These are phyloP conservation scores for Catamblyrhynchus diadema DNA, from an alignment of 2,797 vertebrate species.

Conservation along the genomic window DNA sequence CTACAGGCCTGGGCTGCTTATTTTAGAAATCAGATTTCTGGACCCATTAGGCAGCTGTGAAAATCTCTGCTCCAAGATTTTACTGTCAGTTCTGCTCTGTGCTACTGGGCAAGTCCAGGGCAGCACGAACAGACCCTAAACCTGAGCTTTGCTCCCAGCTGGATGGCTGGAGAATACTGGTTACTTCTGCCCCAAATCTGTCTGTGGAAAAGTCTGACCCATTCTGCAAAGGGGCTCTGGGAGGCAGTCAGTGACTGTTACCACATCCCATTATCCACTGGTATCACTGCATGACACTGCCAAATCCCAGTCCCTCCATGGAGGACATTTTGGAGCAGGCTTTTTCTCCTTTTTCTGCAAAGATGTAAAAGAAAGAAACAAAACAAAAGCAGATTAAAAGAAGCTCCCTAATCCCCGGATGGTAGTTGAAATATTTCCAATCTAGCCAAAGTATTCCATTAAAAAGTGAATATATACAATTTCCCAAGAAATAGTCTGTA, in stretches of 20 bases:
- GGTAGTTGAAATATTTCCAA: not conserved
- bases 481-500: not conserved
- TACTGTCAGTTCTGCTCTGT: not conserved
- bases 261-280: not conserved
- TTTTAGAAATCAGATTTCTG: not conserved
- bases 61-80: not conserved
- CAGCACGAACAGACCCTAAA: not conserved
- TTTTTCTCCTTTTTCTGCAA: not conserved
- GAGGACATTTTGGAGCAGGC: not conserved
- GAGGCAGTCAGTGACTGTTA: not conserved
- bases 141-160: not conserved
- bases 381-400: constrained; percentile 20
- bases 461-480: not conserved
- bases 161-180: not conserved
- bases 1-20: not conserved
- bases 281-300: not conserved
- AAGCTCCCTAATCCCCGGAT: not conserved
- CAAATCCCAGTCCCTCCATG: not conserved
- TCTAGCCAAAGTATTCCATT: not conserved
- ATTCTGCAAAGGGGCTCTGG: not conserved
- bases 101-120: accelerated
- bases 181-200: not conserved
- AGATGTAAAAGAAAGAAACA: not conserved
- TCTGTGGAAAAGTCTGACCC: not conserved
- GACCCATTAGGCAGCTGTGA: not conserved